Percentiles rank a stretch among this genome's conserved stretches.
phyloP scores from a whole-genome alignment of 2,888 invertebrate species.

The Hydrotaea diabolus region DNA sequence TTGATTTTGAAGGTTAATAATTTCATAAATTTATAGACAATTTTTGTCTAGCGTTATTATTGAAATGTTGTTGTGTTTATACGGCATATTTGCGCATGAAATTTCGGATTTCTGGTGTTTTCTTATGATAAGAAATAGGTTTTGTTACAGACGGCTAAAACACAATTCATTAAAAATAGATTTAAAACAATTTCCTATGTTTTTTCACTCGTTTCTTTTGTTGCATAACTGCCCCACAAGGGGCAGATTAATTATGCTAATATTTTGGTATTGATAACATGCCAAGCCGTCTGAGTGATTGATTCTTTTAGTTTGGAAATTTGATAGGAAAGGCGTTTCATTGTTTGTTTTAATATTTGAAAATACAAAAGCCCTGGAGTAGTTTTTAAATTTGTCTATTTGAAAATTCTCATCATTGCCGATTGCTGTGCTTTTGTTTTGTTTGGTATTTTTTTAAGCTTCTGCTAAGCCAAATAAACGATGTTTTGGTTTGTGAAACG shows the following conservation, averaged over 20 bases:
- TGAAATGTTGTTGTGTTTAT: background rate
- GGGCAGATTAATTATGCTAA: background rate
- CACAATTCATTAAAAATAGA: conserved; percentile 1
- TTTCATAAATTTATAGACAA: background rate
- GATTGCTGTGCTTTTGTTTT: too few relatives aligned
- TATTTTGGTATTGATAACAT: background rate
- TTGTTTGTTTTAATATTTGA: too few relatives aligned
- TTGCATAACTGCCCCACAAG: background rate
- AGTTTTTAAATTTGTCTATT: too few relatives aligned
- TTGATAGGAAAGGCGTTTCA: too few relatives aligned
- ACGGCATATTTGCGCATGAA: background rate
- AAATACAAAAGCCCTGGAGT: too few relatives aligned
- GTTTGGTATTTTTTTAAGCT: too few relatives aligned
- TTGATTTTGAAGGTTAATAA: conserved; percentile 30
- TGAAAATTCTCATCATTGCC: too few relatives aligned
- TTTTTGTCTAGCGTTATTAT: background rate
- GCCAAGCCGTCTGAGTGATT: too few relatives aligned
- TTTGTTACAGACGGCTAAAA: background rate
- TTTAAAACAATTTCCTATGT: background rate
- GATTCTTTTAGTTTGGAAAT: background rate
- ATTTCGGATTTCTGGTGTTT: background rate
- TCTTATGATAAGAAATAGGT: background rate
- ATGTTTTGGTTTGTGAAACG: too few relatives aligned
- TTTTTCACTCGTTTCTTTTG: background rate
- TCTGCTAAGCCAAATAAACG: too few relatives aligned